phyloP scores from a whole-genome alignment of 1,140 invertebrate genomes.

The Sarcophaga peregrina region DNA sequence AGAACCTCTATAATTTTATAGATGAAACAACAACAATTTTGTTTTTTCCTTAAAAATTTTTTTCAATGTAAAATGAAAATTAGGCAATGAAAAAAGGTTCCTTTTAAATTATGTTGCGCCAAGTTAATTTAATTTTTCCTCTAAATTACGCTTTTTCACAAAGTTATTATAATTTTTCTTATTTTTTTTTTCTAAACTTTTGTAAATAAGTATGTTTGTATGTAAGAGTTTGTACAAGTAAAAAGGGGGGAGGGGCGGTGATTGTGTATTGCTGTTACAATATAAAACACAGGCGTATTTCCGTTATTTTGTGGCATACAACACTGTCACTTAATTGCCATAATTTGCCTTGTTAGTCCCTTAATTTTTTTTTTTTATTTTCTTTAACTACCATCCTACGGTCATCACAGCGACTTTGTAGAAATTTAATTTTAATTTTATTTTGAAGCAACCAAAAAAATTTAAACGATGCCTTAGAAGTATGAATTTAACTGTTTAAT shows the following conservation, averaged over 20 bases:
- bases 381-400: background rate
- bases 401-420: background rate
- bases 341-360: conserved; percentile 40
- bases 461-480: too few relatives aligned
- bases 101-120: conserved; percentile 23
- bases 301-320: conserved; percentile 39
- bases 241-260: background rate
- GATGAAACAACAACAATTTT: background rate
- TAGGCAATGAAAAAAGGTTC: background rate
- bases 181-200: background rate
- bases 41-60: background rate
- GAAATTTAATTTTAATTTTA: background rate
- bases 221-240: background rate
- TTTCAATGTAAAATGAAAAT: background rate
- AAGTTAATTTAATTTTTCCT: conserved; percentile 40
- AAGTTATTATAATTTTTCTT: background rate
- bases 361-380: conserved; percentile 20
- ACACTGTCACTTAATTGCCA: conserved; percentile 41
- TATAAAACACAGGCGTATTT: background rate
- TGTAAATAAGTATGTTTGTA: background rate
- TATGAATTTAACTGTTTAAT: background rate
- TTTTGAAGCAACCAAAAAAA: too few relatives aligned
- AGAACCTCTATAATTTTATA: background rate
- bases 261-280: background rate
- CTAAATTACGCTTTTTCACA: conserved; percentile 23